A percentile compares a stretch with the other conserved stretches of the same genome.
Evolutionary conservation across 2,888 invertebrate species (phyloP).

Genomic region (Orthosia cruda): DNA sequence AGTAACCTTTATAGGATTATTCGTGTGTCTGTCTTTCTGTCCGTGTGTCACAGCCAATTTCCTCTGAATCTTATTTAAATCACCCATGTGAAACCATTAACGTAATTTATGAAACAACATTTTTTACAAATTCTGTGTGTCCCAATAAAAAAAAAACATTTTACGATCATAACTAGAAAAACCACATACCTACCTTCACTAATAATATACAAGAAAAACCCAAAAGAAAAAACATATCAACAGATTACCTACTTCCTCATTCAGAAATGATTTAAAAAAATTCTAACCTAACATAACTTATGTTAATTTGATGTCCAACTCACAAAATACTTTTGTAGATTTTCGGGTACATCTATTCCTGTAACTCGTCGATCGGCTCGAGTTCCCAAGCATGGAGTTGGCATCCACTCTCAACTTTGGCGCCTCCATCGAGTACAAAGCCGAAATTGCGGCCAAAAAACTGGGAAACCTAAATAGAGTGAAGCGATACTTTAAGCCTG

Average conservation of each 20-base stretch:
- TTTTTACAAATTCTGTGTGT: background rate
- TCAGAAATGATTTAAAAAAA: background rate
- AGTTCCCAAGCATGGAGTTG: no score
- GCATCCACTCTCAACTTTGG: no score
- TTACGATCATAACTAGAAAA: background rate
- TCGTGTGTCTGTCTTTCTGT: background rate
- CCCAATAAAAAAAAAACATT: background rate
- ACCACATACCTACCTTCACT: background rate
- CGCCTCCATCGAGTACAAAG: no score
- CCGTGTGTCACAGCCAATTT: background rate
- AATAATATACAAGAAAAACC: slow-evolving; percentile 3
- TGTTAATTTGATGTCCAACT: background rate
- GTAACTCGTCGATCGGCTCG: no score
- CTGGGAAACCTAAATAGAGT: no score
- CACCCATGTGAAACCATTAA: no score
- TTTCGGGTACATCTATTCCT: no score
- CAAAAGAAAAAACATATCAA: background rate
- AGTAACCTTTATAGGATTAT: background rate
- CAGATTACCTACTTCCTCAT: background rate
- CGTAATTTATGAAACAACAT: background rate
- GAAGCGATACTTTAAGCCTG: no score
- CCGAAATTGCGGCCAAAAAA: no score
- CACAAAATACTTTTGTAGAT: no score
- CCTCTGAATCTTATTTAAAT: no score
- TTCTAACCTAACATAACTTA: background rate